Base-by-base conservation (phyloP, 2,797 vertebrate species). In the Mycteria americana region DNA sequence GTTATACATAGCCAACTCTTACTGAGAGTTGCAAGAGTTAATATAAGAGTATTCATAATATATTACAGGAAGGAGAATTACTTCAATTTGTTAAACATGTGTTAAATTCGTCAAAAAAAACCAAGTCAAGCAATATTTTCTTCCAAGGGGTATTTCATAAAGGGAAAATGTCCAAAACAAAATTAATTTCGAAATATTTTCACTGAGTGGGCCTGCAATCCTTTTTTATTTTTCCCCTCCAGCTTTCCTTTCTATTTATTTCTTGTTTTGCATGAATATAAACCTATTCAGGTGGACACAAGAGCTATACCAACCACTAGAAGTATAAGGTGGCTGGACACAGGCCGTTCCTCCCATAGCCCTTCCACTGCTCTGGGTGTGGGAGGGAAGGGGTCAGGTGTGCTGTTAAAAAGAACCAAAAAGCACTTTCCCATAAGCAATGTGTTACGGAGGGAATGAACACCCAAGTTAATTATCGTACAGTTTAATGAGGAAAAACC, bases 291-390 rank as follows among this genome's bases (percentile, higher is more conserved):
- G 23, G 37, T 14, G 43, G 64, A 23, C 22, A 21, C 23, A 3
- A 24, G 19, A 25, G 27, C 23, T 43, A 28, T 8, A n/a, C 12
- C 35, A 18, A 33, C 10, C 11, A 7, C 43, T 3, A 11, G n/a
- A 10, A 46, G 33, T 6, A 22, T 2, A 19, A 51, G 18, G 14
- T 16, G 27, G 3, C 31, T 24, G 22, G 59, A 25, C 37, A 13
- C 10, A 2, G 0, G 12, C 10, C 3, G 3, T 7, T 69, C 64
- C 31, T 33, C 15, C 45, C 14, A 3, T 8, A 18, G 62, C n/a
- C n/a, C 63, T n/a, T 59, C 46, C 46, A 4, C 46, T 3, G 39
- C 46, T 25, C 46, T 18, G 37, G 33, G 9, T 14, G 28, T 3
- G 3, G 37, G 45, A 73, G 35, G 19, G 31, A 63, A 87, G 65